These are phyloP conservation scores for Tachycineta bicolor DNA, from an alignment of 2,113 vertebrate species.

Conservation along the genomic window DNA sequence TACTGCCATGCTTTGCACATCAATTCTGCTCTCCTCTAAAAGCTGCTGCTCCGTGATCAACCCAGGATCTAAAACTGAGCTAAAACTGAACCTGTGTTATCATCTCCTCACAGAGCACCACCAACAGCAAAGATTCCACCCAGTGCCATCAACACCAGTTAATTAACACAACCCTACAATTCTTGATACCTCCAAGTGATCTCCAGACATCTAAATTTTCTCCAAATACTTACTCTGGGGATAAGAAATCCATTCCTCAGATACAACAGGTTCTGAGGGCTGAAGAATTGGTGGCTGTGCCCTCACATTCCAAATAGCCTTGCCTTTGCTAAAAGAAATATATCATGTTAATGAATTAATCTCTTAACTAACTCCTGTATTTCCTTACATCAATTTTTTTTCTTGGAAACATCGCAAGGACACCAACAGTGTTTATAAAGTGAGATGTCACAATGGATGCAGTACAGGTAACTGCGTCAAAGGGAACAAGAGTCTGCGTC, in stretches of 20 bases:
- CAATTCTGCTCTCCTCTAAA: not conserved
- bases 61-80: not conserved
- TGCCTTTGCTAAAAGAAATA: not conserved
- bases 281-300: not conserved
- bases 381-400: not conserved
- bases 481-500: not conserved
- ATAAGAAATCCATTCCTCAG: not conserved
- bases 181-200: not conserved
- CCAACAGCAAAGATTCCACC: not conserved
- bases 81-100: not conserved
- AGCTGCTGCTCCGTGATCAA: not conserved
- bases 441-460: not conserved
- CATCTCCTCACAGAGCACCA: not conserved
- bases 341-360: not conserved
- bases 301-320: not conserved
- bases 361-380: not conserved
- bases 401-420: not conserved
- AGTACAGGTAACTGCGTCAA: not conserved
- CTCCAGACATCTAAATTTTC: not conserved
- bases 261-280: not conserved
- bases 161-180: not conserved
- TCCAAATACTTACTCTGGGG: not conserved
- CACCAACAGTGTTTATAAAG: not conserved
- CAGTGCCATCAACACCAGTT: not conserved
- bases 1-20: not conserved